Percentiles rank a stretch among this genome's conserved stretches.
Evolutionary conservation across 2,797 vertebrate genomes (phyloP).

Genomic region (Dicrostonyx torquatus): DNA sequence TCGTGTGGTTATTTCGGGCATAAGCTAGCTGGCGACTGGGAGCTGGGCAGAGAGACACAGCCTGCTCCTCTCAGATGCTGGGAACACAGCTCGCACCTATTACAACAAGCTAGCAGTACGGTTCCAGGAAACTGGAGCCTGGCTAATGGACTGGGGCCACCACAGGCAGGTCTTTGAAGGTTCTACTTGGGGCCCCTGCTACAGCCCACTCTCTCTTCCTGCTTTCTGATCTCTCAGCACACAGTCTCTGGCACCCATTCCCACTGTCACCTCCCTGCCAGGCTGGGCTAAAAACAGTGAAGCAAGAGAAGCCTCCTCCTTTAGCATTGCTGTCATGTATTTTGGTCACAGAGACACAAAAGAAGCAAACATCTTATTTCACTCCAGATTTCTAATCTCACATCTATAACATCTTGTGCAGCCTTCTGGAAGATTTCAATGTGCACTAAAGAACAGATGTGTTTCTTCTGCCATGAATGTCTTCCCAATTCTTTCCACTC

Average conservation of each 20-base stretch:
- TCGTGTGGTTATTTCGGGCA: too few relatives aligned
- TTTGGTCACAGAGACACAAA: background rate
- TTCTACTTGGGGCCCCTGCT: background rate
- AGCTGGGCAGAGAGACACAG: too few relatives aligned
- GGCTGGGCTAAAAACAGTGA: background rate
- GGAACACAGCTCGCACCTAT: too few relatives aligned
- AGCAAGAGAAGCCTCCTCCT: background rate
- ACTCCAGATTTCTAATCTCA: background rate
- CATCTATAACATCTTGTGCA: background rate
- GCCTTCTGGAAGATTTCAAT: constrained; percentile 14
- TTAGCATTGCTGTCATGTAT: background rate
- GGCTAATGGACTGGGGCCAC: background rate
- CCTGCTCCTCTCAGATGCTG: too few relatives aligned
- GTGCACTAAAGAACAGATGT: background rate
- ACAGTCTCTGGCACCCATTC: background rate
- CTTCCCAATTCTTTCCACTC: background rate
- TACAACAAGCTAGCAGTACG: background rate
- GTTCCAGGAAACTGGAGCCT: background rate
- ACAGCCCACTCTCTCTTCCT: background rate
- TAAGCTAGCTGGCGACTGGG: too few relatives aligned
- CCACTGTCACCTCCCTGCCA: background rate
- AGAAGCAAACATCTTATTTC: background rate
- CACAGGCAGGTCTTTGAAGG: background rate
- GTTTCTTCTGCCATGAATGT: background rate
- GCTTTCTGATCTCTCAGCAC: background rate